A percentile compares a stretch with the other conserved stretches of the same genome.
These are phyloP conservation scores for Sebastes taczanowskii DNA, from an alignment of 2,797 vertebrate species.

Conservation along the genomic window DNA sequence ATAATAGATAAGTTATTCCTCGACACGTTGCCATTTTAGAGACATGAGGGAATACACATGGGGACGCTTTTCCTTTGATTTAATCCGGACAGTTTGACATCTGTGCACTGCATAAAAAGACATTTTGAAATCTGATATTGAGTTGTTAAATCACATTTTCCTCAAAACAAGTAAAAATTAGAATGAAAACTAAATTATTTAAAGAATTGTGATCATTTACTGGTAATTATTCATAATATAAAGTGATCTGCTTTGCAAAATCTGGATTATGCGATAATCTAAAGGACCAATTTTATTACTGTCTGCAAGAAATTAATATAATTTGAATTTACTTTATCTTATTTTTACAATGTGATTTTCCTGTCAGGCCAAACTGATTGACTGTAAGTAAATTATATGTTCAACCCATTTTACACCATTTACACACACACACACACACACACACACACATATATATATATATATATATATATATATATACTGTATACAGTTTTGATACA, in stretches of 20 bases:
- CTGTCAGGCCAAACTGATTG: background rate
- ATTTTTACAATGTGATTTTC: background rate
- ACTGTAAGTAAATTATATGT: background rate
- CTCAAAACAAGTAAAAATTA: background rate
- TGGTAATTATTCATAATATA: background rate
- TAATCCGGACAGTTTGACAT: background rate
- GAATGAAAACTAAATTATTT: background rate
- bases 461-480: too few relatives aligned
- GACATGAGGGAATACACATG: background rate
- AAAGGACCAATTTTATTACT: background rate
- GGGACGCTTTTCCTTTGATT: slow-evolving; percentile 2
- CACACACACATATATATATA: too few relatives aligned
- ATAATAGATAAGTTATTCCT: slow-evolving; percentile 98
- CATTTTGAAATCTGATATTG: background rate
- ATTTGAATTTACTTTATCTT: background rate
- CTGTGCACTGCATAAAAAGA: background rate
- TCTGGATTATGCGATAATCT: background rate
- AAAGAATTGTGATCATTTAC: background rate
- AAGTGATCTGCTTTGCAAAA: background rate
- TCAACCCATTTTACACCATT: slow-evolving; percentile 1
- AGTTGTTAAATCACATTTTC: background rate
- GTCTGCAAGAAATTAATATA: background rate
- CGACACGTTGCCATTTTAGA: slow-evolving; percentile 97
- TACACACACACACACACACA: background rate
- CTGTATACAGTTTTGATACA: slow-evolving; percentile 43